A percentile compares a stretch with the other conserved stretches of the same genome.
Conservation (phyloP, 1,140 invertebrate species). For the Galendromus occidentalis region DNA sequence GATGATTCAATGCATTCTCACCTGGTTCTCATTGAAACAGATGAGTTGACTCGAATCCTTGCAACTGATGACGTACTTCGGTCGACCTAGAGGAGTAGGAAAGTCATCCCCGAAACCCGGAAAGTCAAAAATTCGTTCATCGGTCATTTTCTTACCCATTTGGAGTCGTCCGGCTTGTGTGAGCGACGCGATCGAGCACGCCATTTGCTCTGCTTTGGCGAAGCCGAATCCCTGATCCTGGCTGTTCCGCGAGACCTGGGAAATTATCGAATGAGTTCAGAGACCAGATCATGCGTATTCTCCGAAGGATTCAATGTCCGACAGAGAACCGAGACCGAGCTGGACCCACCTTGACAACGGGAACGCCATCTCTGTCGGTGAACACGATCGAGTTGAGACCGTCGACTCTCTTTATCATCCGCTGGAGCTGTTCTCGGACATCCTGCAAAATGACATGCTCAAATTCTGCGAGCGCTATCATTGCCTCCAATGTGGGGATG, state of each 20-base stretch:
- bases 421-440: neutral
- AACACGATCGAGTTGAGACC: neutral
- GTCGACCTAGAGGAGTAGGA: neutral
- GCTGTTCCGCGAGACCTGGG: neutral
- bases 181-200: neutral
- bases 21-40: neutral
- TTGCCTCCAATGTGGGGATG: too few species aligned
- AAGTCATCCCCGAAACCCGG: too few species aligned
- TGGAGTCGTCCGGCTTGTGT: neutral
- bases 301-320: too few species aligned
- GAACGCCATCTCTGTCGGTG: neutral
- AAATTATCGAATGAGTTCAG: too few species aligned
- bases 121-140: too few species aligned
- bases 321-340: too few species aligned
- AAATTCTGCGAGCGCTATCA: too few species aligned
- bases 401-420: neutral
- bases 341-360: neutral
- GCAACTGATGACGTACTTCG: neutral
- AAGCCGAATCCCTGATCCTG: neutral
- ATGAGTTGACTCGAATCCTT: neutral
- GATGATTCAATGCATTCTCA: too few species aligned
- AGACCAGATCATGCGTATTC: too few species aligned
- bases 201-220: neutral
- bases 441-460: neutral
- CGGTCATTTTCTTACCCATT: slow-evolving; percentile 7